Evolutionary conservation across 2,113 vertebrate genomes (phyloP).

Genomic region (Neolamprologus toae): DNA sequence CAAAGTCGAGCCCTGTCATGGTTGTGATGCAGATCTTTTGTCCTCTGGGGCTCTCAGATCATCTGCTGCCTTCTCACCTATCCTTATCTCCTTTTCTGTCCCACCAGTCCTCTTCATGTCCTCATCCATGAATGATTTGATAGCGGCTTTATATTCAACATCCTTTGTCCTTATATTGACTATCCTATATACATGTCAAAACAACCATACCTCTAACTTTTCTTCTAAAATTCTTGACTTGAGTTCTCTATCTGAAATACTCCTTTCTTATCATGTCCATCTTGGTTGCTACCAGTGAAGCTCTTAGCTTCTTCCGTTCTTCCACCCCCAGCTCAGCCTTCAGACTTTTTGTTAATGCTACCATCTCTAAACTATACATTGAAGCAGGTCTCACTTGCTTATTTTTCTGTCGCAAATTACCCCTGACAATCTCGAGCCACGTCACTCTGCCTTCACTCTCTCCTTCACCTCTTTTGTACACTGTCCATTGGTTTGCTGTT

Average conservation of each 20-base stretch:
- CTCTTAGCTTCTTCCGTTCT: neutral
- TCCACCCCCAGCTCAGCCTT: accelerated
- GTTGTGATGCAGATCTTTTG: neutral
- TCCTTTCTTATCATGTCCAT: neutral
- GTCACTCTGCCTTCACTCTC: neutral
- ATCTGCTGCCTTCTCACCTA: neutral
- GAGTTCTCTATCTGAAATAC: neutral
- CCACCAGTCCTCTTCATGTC: neutral
- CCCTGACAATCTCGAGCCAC: neutral
- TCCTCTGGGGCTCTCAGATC: neutral
- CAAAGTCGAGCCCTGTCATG: neutral
- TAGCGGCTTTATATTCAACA: accelerated
- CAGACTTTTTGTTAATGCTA: neutral
- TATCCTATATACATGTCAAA: neutral
- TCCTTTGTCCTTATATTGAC: neutral
- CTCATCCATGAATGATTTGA: neutral
- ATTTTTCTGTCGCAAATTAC: accelerated
- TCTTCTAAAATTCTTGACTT: neutral
- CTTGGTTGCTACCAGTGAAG: neutral
- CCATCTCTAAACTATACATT: neutral
- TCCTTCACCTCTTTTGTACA: neutral
- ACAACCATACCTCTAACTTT: neutral
- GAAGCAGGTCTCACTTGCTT: neutral
- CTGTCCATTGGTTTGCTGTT: neutral
- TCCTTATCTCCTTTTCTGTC: neutral